Evolutionary conservation across 2,888 invertebrate genomes (phyloP).

Genomic region (Escarpia spicata): DNA sequence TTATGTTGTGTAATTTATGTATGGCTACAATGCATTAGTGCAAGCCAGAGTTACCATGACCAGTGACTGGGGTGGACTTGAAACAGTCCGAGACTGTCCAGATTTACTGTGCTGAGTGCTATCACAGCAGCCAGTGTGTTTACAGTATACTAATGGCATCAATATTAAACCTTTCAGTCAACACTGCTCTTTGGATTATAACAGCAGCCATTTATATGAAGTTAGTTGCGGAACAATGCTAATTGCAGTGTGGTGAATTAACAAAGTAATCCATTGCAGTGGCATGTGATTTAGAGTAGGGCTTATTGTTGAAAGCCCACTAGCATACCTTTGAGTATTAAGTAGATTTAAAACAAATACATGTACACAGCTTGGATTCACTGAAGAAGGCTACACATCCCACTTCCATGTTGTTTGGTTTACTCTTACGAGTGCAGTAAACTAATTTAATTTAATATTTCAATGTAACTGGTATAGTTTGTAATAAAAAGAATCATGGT

Average conservation of each 20-base stretch:
- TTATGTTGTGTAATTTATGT: not conserved
- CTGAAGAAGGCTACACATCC: too few relatives aligned
- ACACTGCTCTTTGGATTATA: not conserved
- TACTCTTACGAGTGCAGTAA: too few relatives aligned
- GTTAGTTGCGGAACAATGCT: not conserved
- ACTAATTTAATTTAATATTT: too few relatives aligned
- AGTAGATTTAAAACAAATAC: not conserved
- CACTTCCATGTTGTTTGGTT: too few relatives aligned
- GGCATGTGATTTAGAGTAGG: not conserved
- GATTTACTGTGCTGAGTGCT: not conserved
- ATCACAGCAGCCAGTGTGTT: constrained; percentile 6
- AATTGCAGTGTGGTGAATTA: not conserved
- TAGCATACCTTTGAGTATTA: not conserved
- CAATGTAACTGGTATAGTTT: too few relatives aligned
- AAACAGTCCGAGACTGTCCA: not conserved
- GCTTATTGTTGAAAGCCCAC: not conserved
- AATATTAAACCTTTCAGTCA: not conserved
- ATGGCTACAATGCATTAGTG: not conserved
- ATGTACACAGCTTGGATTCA: not conserved
- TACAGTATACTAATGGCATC: not conserved
- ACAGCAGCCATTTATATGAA: not conserved
- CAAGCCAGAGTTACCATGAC: not conserved
- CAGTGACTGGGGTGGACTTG: not conserved
- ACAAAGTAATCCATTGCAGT: not conserved
- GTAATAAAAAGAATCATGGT: too few relatives aligned